Conservation (phyloP, 2,113 vertebrate species). For the Coracopsis vasa region DNA sequence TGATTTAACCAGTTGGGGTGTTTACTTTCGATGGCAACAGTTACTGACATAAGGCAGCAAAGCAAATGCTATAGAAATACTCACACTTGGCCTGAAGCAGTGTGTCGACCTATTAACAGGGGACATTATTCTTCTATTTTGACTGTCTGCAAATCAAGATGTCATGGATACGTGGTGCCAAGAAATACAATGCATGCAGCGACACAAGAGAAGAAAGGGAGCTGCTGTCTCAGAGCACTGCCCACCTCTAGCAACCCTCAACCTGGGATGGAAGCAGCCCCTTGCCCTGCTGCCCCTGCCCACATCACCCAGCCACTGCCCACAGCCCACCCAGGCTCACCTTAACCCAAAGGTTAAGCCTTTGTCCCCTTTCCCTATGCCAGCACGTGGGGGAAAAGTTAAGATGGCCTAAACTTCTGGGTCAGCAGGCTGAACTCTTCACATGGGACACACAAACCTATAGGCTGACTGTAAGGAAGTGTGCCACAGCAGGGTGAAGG, state of each 20-base stretch:
- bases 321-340: background rate
- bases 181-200: background rate
- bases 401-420: accelerated
- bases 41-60: slow-evolving; percentile 45
- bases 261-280: background rate
- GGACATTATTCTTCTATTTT: slow-evolving; percentile 49
- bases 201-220: slow-evolving; percentile 5
- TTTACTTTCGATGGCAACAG: slow-evolving; percentile 70
- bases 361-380: background rate
- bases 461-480: background rate
- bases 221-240: background rate
- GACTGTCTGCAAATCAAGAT: slow-evolving; percentile 32
- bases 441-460: background rate
- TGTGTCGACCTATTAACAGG: slow-evolving; percentile 34
- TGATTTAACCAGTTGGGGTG: slow-evolving; percentile 64
- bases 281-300: background rate
- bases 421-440: background rate
- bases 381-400: background rate
- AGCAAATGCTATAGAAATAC: slow-evolving; percentile 35
- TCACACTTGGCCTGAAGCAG: slow-evolving; percentile 38
- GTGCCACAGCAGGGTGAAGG: background rate
- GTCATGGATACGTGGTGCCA: slow-evolving; percentile 6
- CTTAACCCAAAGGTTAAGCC: background rate
- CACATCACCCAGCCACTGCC: background rate
- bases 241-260: background rate